Evolutionary conservation across 2,888 invertebrate genomes (phyloP).

Genomic region (Cheilosia impressa): DNA sequence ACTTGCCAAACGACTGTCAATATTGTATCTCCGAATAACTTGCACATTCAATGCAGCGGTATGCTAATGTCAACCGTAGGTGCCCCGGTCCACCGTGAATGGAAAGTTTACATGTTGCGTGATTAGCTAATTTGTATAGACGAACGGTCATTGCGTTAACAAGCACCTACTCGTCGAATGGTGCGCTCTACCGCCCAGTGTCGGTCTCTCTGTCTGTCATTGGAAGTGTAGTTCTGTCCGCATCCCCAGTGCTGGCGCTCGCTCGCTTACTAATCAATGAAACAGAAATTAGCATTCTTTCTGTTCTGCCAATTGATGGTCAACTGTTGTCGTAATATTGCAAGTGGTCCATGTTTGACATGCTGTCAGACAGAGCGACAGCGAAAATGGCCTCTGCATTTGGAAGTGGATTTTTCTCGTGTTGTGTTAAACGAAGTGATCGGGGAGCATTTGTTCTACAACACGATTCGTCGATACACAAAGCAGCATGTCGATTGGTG

Average conservation of each 20-base stretch:
- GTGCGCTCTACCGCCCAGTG: conserved; percentile 27
- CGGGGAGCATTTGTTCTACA: background rate
- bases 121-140: conserved; percentile 51
- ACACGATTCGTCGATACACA: conserved; percentile 15
- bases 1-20: background rate
- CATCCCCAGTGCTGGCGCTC: conserved; percentile 26
- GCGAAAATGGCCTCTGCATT: conserved; percentile 38
- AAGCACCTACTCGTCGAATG: conserved; percentile 27
- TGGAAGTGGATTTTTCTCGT: conserved; percentile 22
- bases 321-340: conserved; percentile 58
- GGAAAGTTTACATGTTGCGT: conserved; percentile 40
- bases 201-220: conserved; percentile 12
- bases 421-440: conserved; percentile 34
- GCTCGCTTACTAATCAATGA: conserved; percentile 54
- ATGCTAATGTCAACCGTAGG: conserved; percentile 20
- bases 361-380: conserved; percentile 57
- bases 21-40: background rate
- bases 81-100: conserved; percentile 35
- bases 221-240: background rate
- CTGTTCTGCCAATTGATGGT: conserved; percentile 59
- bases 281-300: conserved; percentile 55
- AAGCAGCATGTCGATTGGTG: conserved; percentile 13
- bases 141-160: conserved; percentile 42
- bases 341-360: conserved; percentile 59
- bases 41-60: conserved; percentile 1